Evolutionary conservation across 2,113 vertebrate genomes (phyloP).

Genomic region (Triplophysa rosa): DNA sequence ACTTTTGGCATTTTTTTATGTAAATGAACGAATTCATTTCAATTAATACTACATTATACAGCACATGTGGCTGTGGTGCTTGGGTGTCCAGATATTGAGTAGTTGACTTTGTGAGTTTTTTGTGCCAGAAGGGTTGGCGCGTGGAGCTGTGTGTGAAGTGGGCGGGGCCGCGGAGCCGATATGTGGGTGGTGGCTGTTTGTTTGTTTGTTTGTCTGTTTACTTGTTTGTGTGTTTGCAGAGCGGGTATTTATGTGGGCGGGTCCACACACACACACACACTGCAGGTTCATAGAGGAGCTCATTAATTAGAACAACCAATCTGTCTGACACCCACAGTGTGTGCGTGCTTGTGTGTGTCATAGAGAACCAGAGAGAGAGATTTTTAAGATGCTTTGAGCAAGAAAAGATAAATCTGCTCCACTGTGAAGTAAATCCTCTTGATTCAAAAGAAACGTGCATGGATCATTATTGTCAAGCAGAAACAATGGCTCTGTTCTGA

Average conservation of each 20-base stretch:
- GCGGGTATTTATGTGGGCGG: slow-evolving; percentile 59
- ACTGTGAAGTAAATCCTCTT: neutral
- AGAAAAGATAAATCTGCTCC: neutral
- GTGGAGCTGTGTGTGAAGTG: slow-evolving; percentile 29
- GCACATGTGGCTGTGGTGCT: neutral
- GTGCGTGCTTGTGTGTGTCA: slow-evolving; percentile 49
- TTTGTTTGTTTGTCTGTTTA: slow-evolving; percentile 27
- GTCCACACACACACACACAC: slow-evolving; percentile 58
- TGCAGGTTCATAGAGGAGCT: slow-evolving; percentile 64
- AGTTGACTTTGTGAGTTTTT: neutral
- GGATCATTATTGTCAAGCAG: neutral
- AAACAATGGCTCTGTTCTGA: neutral
- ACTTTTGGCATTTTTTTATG: too few relatives aligned
- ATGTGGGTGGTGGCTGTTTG: slow-evolving; percentile 30
- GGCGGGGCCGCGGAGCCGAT: slow-evolving; percentile 23
- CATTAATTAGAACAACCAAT: slow-evolving; percentile 71
- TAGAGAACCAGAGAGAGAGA: neutral
- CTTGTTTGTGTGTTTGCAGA: slow-evolving; percentile 17
- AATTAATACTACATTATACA: too few relatives aligned
- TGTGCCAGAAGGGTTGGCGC: neutral
- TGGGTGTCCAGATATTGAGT: neutral
- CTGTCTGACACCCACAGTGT: slow-evolving; percentile 52
- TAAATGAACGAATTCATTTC: too few relatives aligned
- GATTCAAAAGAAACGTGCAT: neutral
- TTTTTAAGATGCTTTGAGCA: slow-evolving; percentile 57